Conservation (phyloP, 2,888 invertebrate genomes). For the Epistrophe grossulariae region DNA sequence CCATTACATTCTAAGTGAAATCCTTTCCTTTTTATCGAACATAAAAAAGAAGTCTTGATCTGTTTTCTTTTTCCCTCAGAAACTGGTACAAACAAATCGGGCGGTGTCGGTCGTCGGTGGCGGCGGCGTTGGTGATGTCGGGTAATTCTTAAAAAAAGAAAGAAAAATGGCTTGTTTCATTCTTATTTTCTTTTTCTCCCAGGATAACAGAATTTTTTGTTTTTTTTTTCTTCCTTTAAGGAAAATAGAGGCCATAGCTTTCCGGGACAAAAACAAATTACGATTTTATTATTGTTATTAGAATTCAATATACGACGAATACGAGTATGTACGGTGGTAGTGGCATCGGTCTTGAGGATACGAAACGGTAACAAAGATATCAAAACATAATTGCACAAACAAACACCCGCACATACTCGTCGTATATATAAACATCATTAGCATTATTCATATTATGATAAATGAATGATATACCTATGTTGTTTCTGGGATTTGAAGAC, state of each 20-base stretch:
- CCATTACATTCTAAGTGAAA: constrained; percentile 36
- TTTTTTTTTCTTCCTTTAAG: neutral
- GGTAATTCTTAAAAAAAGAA: neutral
- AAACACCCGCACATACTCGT: neutral
- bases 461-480: neutral
- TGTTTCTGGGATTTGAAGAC: neutral
- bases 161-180: neutral
- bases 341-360: neutral
- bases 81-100: constrained; percentile 13
- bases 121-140: neutral
- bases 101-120: neutral
- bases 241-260: constrained; percentile 16
- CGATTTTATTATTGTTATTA: constrained; percentile 60
- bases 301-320: constrained; percentile 59
- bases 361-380: constrained; percentile 14
- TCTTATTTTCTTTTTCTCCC: neutral
- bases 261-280: constrained; percentile 52
- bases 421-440: constrained; percentile 11
- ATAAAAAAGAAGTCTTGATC: constrained; percentile 34
- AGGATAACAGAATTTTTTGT: constrained; percentile 24
- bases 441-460: constrained; percentile 50
- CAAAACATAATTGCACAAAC: constrained; percentile 3
- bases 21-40: constrained; percentile 41
- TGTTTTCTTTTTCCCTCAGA: constrained; percentile 17
- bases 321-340: neutral